Conservation (phyloP, 2,888 invertebrate genomes). For the Congeria kusceri region DNA sequence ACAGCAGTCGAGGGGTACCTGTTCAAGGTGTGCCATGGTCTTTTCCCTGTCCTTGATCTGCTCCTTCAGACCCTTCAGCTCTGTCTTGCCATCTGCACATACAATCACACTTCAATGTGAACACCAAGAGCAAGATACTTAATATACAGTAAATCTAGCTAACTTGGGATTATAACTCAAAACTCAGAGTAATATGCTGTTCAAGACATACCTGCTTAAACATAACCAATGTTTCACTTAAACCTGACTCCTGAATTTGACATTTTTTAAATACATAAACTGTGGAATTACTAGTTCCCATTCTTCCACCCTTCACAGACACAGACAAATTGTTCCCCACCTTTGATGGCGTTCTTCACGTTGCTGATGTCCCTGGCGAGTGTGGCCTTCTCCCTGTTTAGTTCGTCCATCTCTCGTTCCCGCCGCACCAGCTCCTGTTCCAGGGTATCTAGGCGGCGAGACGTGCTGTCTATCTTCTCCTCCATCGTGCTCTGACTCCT, state of each 20-base stretch:
- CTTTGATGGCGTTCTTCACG: constrained; percentile 75
- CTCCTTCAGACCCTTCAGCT: constrained; percentile 73
- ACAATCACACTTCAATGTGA: no score
- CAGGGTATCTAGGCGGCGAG: constrained; percentile 71
- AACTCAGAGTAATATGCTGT: no score
- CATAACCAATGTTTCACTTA: no score
- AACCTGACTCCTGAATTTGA: no score
- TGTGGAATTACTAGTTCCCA: neutral
- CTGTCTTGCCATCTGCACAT: constrained; percentile 72
- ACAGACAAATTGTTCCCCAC: constrained; percentile 49
- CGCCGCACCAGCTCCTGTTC: constrained; percentile 72
- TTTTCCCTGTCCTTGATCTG: constrained; percentile 75
- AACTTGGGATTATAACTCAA: no score
- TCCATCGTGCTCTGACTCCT: constrained; percentile 77
- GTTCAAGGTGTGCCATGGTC: constrained; percentile 68
- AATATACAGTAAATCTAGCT: no score
- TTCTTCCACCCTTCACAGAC: neutral
- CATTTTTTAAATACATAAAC: no score
- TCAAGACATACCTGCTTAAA: no score
- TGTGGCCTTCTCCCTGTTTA: constrained; percentile 69
- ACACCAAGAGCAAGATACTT: no score
- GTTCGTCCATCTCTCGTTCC: constrained; percentile 78
- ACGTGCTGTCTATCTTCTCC: constrained; percentile 76
- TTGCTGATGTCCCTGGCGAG: constrained; percentile 75
- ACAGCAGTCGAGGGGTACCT: constrained; percentile 64